Evolutionary conservation across 2,113 vertebrate genomes (phyloP).

Genomic region (Uria lomvia): DNA sequence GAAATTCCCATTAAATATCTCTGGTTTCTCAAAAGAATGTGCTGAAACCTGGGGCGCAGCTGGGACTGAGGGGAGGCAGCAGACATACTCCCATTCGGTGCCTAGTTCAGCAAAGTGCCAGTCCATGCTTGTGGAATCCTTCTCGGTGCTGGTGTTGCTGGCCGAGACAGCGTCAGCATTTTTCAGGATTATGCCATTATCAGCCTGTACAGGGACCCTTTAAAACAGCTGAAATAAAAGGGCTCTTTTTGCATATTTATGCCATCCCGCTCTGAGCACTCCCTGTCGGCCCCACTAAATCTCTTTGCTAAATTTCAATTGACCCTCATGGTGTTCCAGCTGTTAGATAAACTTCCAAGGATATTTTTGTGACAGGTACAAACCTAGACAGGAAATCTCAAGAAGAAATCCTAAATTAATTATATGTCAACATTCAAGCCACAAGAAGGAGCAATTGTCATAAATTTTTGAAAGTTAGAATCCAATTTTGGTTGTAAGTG

Average conservation of each 20-base stretch:
- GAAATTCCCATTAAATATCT: background rate
- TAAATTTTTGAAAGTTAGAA: slow-evolving; percentile 71
- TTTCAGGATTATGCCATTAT: slow-evolving; percentile 17
- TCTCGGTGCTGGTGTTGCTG: background rate
- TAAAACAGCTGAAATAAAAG: slow-evolving; percentile 18
- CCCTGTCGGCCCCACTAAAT: slow-evolving; percentile 60
- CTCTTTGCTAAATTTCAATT: slow-evolving; percentile 31
- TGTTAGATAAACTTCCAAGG: slow-evolving; percentile 75
- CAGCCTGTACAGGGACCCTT: background rate
- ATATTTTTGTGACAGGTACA: slow-evolving; percentile 79
- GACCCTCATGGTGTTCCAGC: slow-evolving; percentile 43
- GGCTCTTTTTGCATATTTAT: slow-evolving; percentile 57
- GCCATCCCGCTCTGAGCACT: slow-evolving; percentile 55
- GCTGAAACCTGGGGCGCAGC: background rate
- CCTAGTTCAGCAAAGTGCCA: background rate
- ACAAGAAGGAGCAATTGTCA: slow-evolving; percentile 80
- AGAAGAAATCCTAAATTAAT: slow-evolving; percentile 79
- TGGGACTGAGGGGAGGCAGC: background rate
- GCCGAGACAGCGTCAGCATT: slow-evolving; percentile 22
- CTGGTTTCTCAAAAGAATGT: slow-evolving; percentile 2
- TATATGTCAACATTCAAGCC: slow-evolving; percentile 78
- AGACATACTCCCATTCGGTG: background rate
- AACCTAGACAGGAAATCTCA: slow-evolving; percentile 73
- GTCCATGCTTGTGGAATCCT: background rate
- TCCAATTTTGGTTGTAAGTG: slow-evolving; percentile 69